A percentile compares a stretch with the other conserved stretches of the same genome.
phyloP scores from a whole-genome alignment of 2,888 invertebrate species.

The Margaritifera margaritifera region DNA sequence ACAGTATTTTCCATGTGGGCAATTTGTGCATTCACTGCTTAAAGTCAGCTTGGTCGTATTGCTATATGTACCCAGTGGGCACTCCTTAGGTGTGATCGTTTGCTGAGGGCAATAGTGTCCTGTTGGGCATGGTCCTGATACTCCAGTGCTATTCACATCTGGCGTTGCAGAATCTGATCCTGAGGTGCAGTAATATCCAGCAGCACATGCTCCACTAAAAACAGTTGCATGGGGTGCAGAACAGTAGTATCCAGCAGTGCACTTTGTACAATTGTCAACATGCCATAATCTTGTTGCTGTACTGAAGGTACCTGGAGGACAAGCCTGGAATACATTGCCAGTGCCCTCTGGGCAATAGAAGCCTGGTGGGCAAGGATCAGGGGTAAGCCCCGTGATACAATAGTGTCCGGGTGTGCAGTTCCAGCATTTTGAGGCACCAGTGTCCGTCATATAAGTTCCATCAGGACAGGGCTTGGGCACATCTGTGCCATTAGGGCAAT shows the following conservation, averaged over 20 bases:
- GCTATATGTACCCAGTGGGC: conserved; percentile 63
- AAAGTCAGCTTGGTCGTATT: conserved; percentile 45
- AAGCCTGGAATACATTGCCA: conserved; percentile 62
- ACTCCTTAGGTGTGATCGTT: conserved; percentile 56
- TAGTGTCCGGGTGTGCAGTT: conserved; percentile 65
- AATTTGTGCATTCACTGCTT: conserved; percentile 44
- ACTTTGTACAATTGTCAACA: conserved; percentile 63
- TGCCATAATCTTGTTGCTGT: conserved; percentile 49
- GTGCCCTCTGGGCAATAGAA: conserved; percentile 69
- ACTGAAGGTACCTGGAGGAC: conserved; percentile 68
- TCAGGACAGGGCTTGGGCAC: conserved; percentile 54
- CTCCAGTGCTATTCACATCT: conserved; percentile 54
- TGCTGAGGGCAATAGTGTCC: conserved; percentile 61
- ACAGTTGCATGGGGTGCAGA: conserved; percentile 50
- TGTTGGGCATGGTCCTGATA: conserved; percentile 65
- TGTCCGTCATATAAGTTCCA: conserved; percentile 55
- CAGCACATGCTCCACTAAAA: conserved; percentile 55
- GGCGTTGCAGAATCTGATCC: conserved; percentile 62
- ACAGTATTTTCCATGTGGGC: conserved; percentile 62
- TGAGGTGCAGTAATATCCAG: conserved; percentile 61
- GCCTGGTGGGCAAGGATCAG: conserved; percentile 63
- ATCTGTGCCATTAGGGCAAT: conserved; percentile 65
- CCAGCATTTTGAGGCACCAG: conserved; percentile 58
- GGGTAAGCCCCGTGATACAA: conserved; percentile 55
- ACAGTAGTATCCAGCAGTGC: conserved; percentile 67